Base-by-base conservation (phyloP, 2,888 invertebrate species). In the Strigamia maritima region DNA sequence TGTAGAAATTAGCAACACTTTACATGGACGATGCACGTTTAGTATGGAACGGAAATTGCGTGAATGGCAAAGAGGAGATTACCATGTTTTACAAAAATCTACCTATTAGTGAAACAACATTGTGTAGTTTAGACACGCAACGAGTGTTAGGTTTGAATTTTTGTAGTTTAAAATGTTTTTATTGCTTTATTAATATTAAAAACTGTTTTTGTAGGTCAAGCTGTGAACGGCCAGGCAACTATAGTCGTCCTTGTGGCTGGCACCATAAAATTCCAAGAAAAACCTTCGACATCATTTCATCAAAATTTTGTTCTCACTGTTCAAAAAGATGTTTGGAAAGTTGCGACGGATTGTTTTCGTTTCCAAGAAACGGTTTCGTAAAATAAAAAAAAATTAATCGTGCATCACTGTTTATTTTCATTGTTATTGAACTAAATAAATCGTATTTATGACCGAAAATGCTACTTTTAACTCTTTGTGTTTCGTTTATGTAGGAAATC, bases 11-110 rank as follows among this genome's bases (percentile, higher is more conserved):
- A 85, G 89, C 91, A 0, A 92, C 92, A 84, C 87, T 96, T 70
- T 97, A 97, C 84, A 87, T 95, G 83, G 94, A 95, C 75, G 90
- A 91, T 28, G 95, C 93, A 7, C 88, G 92, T n/a, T 87, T 96
- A 78, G 91, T 94, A 74, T 98, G 96, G 97, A 97, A 97, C 88
- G 97, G 97, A 35, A 95, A 94, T 86, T 92, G 92, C 7, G 89
- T 93, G 0, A 90, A 89, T 79, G 95, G 95, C 7, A 92, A 90
- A 83, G 93, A 93, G 44, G 90, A 90, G 81, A 95, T 98, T 79
- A 92, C 94, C 84, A 93, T 94, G 84, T 97, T 95, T 84, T 90
- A 93, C 81, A 90, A 92, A 85, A 92, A 93, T 82, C 87, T 97
- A 79, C 97, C 97, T 1, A 86, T 91, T 0, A 92, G 94, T 24